Conservation (phyloP, 2,113 vertebrate species). For the Triplophysa tibetana region DNA sequence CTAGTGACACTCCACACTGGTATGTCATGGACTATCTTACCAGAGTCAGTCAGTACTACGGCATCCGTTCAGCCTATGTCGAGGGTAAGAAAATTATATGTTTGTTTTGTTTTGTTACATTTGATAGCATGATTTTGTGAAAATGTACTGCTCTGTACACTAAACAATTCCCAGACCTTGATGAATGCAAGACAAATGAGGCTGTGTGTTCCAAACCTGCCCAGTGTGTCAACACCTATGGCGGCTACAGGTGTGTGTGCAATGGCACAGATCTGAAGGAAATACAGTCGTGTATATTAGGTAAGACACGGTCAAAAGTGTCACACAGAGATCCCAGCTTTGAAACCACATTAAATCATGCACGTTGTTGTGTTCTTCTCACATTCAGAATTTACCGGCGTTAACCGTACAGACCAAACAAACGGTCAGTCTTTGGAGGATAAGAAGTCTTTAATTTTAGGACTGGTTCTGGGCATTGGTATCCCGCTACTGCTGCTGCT, state of each 20-base stretch:
- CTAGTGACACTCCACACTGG: constrained; percentile 82
- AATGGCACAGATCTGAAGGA: constrained; percentile 72
- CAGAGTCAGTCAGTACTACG: constrained; percentile 66
- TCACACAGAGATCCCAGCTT: too few relatives aligned
- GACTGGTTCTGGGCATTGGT: constrained; percentile 78
- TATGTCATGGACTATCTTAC: constrained; percentile 77
- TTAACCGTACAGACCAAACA: constrained; percentile 34
- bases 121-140: not conserved
- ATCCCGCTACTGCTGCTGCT: constrained; percentile 76
- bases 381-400: constrained; percentile 48
- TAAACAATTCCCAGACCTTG: constrained; percentile 66
- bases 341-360: not conserved
- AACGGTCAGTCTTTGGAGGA: not conserved
- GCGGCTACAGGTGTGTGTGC: constrained; percentile 79
- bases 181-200: constrained; percentile 73
- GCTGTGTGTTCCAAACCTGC: constrained; percentile 63
- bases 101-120: not conserved
- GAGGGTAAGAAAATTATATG: constrained; percentile 63
- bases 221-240: constrained; percentile 77
- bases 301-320: constrained; percentile 55
- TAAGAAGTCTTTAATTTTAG: constrained; percentile 66
- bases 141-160: too few relatives aligned
- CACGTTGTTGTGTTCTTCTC: not conserved
- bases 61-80: constrained; percentile 63
- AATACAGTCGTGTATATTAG: constrained; percentile 67